Percentiles rank a stretch among this genome's conserved stretches.
Conservation (phyloP, 2,888 invertebrate genomes). For the Acanthopleura granulata region DNA sequence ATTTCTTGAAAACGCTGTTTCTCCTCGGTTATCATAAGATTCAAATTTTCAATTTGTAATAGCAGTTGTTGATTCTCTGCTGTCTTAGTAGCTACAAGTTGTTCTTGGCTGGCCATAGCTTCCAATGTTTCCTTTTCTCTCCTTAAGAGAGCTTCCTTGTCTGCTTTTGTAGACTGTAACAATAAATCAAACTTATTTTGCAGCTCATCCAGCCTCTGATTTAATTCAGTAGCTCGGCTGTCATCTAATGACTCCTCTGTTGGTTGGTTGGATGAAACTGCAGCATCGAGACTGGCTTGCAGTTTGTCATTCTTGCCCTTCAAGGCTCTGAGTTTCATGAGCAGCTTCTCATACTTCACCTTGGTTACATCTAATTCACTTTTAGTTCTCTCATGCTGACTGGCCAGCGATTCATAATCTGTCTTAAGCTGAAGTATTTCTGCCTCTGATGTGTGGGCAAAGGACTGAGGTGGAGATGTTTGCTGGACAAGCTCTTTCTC, state of each 20-base stretch:
- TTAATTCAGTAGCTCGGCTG: background rate
- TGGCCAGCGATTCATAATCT: constrained; percentile 15
- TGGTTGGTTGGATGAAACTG: background rate
- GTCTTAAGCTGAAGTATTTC: constrained; percentile 22
- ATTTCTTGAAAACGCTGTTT: constrained; percentile 23
- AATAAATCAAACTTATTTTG: background rate
- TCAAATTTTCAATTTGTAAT: background rate
- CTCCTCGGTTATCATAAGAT: constrained; percentile 10
- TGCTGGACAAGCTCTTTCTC: constrained; percentile 22
- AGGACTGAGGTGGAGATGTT: constrained; percentile 7
- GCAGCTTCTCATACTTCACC: constrained; percentile 81
- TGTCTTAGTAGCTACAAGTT: background rate
- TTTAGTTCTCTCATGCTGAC: constrained; percentile 34
- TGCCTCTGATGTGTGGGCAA: background rate
- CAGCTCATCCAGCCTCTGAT: background rate
- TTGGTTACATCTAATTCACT: constrained; percentile 47
- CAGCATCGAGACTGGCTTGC: background rate
- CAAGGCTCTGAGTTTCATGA: constrained; percentile 87
- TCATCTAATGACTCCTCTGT: background rate
- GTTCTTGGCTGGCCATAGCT: constrained; percentile 9
- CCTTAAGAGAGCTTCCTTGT: background rate
- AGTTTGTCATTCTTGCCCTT: constrained; percentile 73
- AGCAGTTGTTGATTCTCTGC: background rate
- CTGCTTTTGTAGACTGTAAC: background rate
- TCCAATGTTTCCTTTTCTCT: constrained; percentile 3